Conservation (phyloP, 2,888 invertebrate genomes). For the Aleiodes leptofemur region DNA sequence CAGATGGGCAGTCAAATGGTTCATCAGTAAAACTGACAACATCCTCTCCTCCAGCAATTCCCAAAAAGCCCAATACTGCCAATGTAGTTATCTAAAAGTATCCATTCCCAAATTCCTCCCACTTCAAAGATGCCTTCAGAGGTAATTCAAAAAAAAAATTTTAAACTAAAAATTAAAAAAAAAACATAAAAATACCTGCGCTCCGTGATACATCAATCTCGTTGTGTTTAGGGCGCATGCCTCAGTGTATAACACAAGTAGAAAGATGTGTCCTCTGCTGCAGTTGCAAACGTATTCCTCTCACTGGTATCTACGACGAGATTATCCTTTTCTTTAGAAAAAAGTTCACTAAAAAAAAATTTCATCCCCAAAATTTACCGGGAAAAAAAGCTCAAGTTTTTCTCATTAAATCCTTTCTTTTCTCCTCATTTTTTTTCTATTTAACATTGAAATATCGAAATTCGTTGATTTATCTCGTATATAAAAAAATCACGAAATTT, state of each 20-base stretch:
- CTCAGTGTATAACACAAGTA: constrained; percentile 62
- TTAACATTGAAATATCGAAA: no score
- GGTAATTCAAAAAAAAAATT: constrained; percentile 14
- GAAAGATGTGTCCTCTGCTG: constrained; percentile 38
- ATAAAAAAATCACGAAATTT: no score
- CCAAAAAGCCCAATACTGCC: constrained; percentile 13
- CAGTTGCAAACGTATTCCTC: constrained; percentile 35
- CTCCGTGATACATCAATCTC: constrained; percentile 74
- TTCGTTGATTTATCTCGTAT: no score
- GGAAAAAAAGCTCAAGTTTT: no score
- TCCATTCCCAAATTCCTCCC: constrained; percentile 59
- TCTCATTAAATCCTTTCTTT: no score
- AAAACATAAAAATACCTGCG: constrained; percentile 67
- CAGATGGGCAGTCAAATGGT: constrained; percentile 83
- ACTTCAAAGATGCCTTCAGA: constrained; percentile 62
- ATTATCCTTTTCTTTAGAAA: background rate
- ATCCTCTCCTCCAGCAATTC: constrained; percentile 12
- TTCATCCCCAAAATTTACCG: background rate
- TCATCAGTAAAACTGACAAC: constrained; percentile 59
- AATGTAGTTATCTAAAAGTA: constrained; percentile 11
- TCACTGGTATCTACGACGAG: background rate
- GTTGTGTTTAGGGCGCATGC: constrained; percentile 73
- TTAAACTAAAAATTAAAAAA: constrained; percentile 42
- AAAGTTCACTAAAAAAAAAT: background rate
- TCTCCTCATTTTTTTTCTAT: no score